Evolutionary conservation across 64 coral and sea anemone genomes (phyloP).

Genomic region (Actinia equina): DNA sequence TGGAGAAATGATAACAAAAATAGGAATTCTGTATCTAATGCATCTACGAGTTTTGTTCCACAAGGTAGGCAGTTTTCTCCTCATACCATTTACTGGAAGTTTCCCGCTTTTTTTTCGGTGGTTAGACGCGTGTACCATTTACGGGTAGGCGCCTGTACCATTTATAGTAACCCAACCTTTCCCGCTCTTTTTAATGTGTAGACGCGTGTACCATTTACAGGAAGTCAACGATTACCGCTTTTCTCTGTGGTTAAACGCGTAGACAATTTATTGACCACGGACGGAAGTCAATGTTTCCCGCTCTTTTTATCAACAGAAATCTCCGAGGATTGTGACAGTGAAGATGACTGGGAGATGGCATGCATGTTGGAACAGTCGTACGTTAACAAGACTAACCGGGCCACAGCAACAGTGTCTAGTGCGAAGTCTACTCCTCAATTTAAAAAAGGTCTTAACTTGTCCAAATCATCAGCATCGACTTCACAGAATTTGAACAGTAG

Average conservation of each 20-base stretch:
- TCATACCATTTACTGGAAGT: not conserved
- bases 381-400: not conserved
- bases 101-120: not conserved
- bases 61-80: not conserved
- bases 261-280: not conserved
- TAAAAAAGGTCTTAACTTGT: constrained; percentile 16
- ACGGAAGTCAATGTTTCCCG: not conserved
- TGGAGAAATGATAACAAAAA: not conserved
- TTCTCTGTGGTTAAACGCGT: too few species aligned
- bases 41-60: not conserved
- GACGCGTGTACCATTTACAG: not conserved
- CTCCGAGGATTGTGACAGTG: not conserved
- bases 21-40: not conserved
- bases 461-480: not conserved
- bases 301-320: not conserved
- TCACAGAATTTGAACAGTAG: not conserved
- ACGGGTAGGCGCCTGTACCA: not conserved
- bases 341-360: constrained; percentile 16
- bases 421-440: not conserved
- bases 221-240: too few species aligned
- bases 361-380: not conserved
- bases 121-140: not conserved
- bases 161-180: not conserved
- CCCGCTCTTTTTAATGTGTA: not conserved
- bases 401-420: not conserved